phyloP scores from a whole-genome alignment of 2,113 vertebrate genomes.

The Labeo catla region DNA sequence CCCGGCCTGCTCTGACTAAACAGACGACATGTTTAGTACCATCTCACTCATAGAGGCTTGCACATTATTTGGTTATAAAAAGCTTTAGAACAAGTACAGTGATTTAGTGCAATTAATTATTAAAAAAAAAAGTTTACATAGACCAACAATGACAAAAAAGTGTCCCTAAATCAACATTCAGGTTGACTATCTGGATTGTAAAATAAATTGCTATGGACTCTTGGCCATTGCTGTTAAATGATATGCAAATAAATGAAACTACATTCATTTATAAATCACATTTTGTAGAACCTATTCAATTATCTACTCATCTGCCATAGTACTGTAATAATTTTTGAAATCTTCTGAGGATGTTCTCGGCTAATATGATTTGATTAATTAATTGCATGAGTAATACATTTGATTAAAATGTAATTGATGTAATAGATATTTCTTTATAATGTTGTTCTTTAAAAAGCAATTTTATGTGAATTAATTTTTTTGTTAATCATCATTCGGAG shows the following conservation, averaged over 20 bases:
- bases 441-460: background rate
- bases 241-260: background rate
- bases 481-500: background rate
- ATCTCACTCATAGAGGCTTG: background rate
- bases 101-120: background rate
- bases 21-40: background rate
- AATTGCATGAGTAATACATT: background rate
- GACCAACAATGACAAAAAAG: background rate
- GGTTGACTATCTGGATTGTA: background rate
- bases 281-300: background rate
- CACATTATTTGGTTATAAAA: background rate
- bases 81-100: background rate
- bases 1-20: conserved; percentile 24
- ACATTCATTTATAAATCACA: too few species aligned
- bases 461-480: background rate
- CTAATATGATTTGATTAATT: background rate
- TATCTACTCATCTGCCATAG: background rate
- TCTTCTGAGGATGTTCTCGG: background rate
- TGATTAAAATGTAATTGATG: background rate
- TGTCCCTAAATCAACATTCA: too few species aligned
- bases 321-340: background rate
- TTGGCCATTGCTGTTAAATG: background rate
- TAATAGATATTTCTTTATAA: background rate
- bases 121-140: background rate
- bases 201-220: background rate